Base-by-base conservation (phyloP, 1,140 invertebrate genomes). In the Grapholita molesta region DNA sequence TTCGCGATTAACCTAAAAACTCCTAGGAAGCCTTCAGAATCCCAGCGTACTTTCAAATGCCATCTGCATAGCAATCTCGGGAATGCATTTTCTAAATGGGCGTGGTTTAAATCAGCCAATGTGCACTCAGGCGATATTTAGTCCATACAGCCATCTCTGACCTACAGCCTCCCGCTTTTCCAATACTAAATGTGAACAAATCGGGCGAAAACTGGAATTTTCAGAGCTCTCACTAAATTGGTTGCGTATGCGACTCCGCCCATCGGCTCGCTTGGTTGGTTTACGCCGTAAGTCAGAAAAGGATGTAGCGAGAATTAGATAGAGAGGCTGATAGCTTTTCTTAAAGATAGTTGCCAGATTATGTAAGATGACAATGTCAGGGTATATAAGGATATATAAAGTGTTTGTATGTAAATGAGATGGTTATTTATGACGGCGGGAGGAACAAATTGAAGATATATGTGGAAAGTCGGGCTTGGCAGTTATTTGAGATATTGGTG, bases 101-200 rank as follows among this genome's bases (percentile, higher is more conserved):
- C 86, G 86, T 88, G 87, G 87, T 72, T 71, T 79, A 69, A 80
- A 84, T 85, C 87, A 86, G 83, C 89, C 87, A 91, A 91, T 91
- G 87, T 89, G 83, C 89, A 91, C 21, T 89, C 84, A 91, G 83
- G 85, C 89, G 87, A 88, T 89, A 88, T 91, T 81, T 91, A 89
- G 87, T 80, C 79, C 83, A 86, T 65, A 85, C 83, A 89, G n/a
- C 67, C 9, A 35, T 21, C n/a, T 6, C 6, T 33, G 82, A 75
- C 33, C 85, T 78, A 1, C 80, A 79, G 64, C 72, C 48, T 69
- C 65, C 65, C 79, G 69, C 76, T 38, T 24, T 35, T 25, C 42
- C 68, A 66, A 77, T 66, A 67, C 18, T 70, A 76, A 74, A 79
- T 66, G 70, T 77, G 76, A 70, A 61, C 64, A 66, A 68, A 64